Evolutionary conservation across 2,797 vertebrate species (phyloP).

Genomic region (Phrynocephalus vlangalii): DNA sequence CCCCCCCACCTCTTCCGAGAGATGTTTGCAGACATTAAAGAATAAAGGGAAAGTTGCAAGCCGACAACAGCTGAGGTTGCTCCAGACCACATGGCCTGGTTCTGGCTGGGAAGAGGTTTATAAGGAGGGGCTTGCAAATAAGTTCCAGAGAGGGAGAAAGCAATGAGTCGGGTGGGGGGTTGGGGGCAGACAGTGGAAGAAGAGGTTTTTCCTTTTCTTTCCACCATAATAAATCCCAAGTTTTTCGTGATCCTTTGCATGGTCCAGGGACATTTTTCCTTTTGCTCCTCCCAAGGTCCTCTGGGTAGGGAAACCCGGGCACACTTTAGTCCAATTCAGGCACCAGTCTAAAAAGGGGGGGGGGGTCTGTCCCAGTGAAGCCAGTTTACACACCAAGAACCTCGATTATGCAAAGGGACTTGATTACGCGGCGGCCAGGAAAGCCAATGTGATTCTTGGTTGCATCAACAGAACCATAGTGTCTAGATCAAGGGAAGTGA

Average conservation of each 20-base stretch:
- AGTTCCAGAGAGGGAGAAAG: not conserved
- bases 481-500: too few relatives aligned
- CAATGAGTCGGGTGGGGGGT: not conserved
- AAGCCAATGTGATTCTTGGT: too few relatives aligned
- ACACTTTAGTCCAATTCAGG: too few relatives aligned
- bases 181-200: too few relatives aligned
- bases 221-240: not conserved
- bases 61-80: not conserved
- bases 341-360: too few relatives aligned
- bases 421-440: too few relatives aligned
- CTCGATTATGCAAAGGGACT: too few relatives aligned
- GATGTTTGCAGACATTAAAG: not conserved
- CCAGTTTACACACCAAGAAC: too few relatives aligned
- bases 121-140: not conserved
- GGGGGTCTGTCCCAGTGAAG: too few relatives aligned
- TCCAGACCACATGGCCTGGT: not conserved
- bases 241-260: not conserved
- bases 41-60: not conserved
- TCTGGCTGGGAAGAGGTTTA: not conserved
- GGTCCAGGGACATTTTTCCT: not conserved
- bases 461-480: too few relatives aligned
- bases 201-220: not conserved
- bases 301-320: too few relatives aligned
- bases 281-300: not conserved
- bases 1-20: not conserved